Evolutionary conservation across 2,113 vertebrate genomes (phyloP).

Genomic region (Prolemur simus): DNA sequence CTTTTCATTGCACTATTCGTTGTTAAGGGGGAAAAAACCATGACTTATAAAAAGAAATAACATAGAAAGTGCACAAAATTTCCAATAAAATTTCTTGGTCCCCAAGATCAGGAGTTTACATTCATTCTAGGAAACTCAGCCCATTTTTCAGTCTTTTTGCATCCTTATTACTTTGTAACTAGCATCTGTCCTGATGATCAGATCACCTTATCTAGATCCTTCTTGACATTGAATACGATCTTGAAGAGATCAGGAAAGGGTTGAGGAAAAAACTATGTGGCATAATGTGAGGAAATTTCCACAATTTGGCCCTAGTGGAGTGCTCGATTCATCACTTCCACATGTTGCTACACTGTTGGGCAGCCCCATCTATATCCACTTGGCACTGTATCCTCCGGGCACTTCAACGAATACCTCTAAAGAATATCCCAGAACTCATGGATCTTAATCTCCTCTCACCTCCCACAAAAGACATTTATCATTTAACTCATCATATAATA

Average conservation of each 20-base stretch:
- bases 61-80: background rate
- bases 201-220: background rate
- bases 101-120: background rate
- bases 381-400: background rate
- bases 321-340: background rate
- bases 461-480: background rate
- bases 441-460: background rate
- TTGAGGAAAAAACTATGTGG: background rate
- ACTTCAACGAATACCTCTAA: background rate
- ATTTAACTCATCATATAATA: background rate
- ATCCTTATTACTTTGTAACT: background rate
- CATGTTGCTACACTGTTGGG: accelerated
- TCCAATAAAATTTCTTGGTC: background rate
- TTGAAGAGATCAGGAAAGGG: background rate
- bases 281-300: background rate
- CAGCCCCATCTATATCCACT: background rate
- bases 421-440: background rate
- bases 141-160: background rate
- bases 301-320: background rate
- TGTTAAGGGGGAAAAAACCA: background rate
- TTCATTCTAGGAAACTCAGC: background rate
- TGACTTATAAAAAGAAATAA: background rate
- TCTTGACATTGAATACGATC: background rate
- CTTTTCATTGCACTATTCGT: background rate
- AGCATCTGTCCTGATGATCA: background rate